phyloP scores from a whole-genome alignment of 2,113 vertebrate genomes.

The Apus apus region DNA sequence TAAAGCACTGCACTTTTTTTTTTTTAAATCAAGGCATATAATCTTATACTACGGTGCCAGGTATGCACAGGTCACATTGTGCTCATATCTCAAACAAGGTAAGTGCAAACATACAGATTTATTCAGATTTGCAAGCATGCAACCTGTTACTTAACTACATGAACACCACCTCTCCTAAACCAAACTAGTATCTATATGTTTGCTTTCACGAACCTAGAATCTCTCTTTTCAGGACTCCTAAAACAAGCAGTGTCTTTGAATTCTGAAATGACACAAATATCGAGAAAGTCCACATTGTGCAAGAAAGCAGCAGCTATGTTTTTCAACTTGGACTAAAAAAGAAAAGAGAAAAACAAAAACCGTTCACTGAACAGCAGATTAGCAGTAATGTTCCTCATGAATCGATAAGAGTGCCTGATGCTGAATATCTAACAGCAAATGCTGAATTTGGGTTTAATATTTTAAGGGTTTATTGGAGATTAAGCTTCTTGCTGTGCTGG shows the following conservation, averaged over 20 bases:
- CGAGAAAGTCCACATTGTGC: constrained; percentile 85
- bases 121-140: constrained; percentile 82
- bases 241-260: constrained; percentile 76
- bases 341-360: constrained; percentile 79
- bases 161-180: constrained; percentile 72
- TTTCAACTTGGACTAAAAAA: constrained; percentile 83
- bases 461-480: constrained; percentile 72
- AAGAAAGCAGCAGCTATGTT: constrained; percentile 91
- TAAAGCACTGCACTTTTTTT: constrained; percentile 70
- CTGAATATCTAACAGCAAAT: constrained; percentile 84
- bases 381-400: constrained; percentile 85
- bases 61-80: constrained; percentile 67
- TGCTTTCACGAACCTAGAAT: constrained; percentile 69
- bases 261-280: constrained; percentile 81
- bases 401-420: constrained; percentile 81
- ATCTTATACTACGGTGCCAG: constrained; percentile 69
- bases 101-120: constrained; percentile 69
- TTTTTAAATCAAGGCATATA: constrained; percentile 77
- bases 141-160: constrained; percentile 75
- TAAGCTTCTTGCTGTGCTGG: constrained; percentile 93
- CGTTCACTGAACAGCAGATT: constrained; percentile 88
- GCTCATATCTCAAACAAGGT: constrained; percentile 70
- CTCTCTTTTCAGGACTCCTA: constrained; percentile 71
- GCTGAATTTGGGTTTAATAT: constrained; percentile 82
- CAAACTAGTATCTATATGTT: constrained; percentile 70